Base-by-base conservation (phyloP, 1,140 invertebrate species). In the Telenomus remus region DNA sequence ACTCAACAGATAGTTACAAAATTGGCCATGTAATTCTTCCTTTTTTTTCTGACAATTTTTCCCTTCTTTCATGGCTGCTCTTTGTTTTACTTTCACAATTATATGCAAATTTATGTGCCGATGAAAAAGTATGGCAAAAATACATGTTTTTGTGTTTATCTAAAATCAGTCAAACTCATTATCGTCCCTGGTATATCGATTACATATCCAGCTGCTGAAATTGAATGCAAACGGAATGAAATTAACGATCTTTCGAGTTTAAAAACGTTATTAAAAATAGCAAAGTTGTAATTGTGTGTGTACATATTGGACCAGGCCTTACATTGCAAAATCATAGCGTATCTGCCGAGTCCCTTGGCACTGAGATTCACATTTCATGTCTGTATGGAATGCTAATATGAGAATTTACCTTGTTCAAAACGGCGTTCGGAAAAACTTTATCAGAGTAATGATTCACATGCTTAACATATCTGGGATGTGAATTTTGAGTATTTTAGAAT, bases 141-240 rank as follows among this genome's bases (percentile, higher is more conserved):
- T 48, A 27, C 19, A 42, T 10, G 60, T 34, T 33, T 76, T 48
- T 51, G 43, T 42, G 16, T 60, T 61, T 39, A 33, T 34, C 51
- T 48, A 27, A 34, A n/a, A 13, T 12, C 35, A 68, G 14, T 14
- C 59, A 64, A 70, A 57, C 73, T 73, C 69, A 78, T 77, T 77
- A 47, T 77, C 63, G 75, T 48, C 49, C 34, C 39, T 57, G 65
- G 6, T 27, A 66, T 82, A 82, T 82, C 75, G 81, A 81, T 81
- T 80, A 76, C 37, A 56, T 47, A 64, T 57, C 72, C 50, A 63
- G 76, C 50, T 68, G 78, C 71, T 79, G 55, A 57, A 79, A 74
- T 79, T 27, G 6, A 3, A 6, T 71, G 43, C 70, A 76, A 66
- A 76, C 64, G 73, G 6, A 27, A 27, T 27, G 77, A 82, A 76